Percentiles rank a stretch among this genome's conserved stretches.
Conservation (phyloP, 2,888 invertebrate genomes). For the Hartigia nigra region DNA sequence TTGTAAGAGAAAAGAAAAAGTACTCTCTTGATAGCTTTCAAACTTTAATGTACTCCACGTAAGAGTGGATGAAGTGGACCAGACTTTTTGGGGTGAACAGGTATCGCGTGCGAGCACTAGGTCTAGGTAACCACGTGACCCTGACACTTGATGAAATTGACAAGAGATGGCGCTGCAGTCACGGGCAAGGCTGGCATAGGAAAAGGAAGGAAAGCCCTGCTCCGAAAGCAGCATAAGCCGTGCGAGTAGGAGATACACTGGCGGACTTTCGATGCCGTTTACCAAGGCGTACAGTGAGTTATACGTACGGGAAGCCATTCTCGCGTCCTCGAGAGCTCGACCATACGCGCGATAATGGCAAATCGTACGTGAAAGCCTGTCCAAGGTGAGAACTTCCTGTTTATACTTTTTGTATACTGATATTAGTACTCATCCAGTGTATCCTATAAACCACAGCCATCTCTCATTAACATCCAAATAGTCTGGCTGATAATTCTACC, state of each 20-base stretch:
- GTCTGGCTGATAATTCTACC: not conserved
- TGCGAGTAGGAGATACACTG: slow-evolving; percentile 28
- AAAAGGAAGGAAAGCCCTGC: slow-evolving; percentile 31
- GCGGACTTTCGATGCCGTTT: slow-evolving; percentile 4
- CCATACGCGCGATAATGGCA: not conserved
- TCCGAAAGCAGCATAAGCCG: slow-evolving; percentile 24
- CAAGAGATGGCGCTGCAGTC: slow-evolving; percentile 31
- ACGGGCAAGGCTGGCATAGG: slow-evolving; percentile 20
- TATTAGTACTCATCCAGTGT: not conserved
- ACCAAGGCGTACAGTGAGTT: not conserved
- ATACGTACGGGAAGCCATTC: not conserved
- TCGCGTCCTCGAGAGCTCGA: not conserved
- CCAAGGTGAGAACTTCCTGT: not conserved
- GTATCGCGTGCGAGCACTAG: not conserved
- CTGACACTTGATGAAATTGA: slow-evolving; percentile 13
- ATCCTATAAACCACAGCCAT: not conserved
- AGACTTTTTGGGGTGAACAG: not conserved
- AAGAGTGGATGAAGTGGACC: not conserved
- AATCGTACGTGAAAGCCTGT: not conserved
- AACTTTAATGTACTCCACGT: not conserved
- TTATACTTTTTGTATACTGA: not conserved
- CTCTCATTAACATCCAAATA: not conserved
- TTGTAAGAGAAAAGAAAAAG: not conserved
- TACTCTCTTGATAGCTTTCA: slow-evolving; percentile 2
- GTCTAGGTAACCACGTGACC: slow-evolving; percentile 22